These are phyloP conservation scores for Saguinus imperator DNA, from an alignment of 2,113 vertebrate genomes.

Conservation along the genomic window DNA sequence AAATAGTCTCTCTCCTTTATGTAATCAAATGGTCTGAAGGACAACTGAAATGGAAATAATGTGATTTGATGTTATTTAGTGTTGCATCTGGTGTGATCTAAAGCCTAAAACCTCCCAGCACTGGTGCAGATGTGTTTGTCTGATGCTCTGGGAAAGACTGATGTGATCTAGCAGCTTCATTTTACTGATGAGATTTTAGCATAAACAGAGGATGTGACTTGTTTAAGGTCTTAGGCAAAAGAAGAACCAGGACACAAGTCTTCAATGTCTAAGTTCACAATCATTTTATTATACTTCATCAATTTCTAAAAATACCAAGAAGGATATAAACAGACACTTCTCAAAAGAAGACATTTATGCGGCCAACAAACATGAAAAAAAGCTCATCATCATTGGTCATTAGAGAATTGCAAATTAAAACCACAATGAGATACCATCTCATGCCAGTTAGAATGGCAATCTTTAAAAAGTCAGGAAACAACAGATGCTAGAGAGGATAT, in stretches of 20 bases:
- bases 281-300: neutral
- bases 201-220: neutral
- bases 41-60: too few species aligned
- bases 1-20: neutral
- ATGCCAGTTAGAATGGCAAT: too few species aligned
- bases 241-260: neutral
- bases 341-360: too few species aligned
- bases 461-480: too few species aligned
- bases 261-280: neutral
- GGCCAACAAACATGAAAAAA: too few species aligned
- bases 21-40: neutral
- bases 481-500: too few species aligned
- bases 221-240: neutral
- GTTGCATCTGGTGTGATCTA: neutral
- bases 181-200: neutral
- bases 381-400: too few species aligned
- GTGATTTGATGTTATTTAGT: neutral
- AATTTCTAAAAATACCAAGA: neutral
- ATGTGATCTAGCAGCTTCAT: neutral
- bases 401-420: too few species aligned
- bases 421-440: too few species aligned
- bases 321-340: too few species aligned
- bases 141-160: neutral
- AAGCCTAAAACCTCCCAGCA: neutral
- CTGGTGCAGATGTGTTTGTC: accelerated